A percentile compares a stretch with the other conserved stretches of the same genome.
phyloP scores from a whole-genome alignment of 2,888 invertebrate species.

The Lasius fuliginosus region DNA sequence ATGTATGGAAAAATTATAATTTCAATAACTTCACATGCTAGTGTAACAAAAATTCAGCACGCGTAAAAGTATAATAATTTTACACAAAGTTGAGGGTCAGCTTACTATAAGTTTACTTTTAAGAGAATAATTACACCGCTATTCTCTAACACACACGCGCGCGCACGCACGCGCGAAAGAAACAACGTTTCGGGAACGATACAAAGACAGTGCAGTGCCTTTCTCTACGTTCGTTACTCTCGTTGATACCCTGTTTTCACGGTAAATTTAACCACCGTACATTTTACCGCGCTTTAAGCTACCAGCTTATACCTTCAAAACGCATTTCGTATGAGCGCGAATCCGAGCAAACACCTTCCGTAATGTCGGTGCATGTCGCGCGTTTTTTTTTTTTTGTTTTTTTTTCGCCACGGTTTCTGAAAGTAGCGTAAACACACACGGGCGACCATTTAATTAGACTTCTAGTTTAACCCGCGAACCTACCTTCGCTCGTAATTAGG shows the following conservation, averaged over 20 bases:
- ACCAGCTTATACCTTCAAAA: conserved; percentile 27
- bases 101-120: conserved; percentile 1
- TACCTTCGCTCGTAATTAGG: conserved; percentile 73
- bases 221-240: neutral
- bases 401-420: neutral
- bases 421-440: conserved; percentile 57
- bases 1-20: neutral
- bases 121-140: conserved; percentile 4
- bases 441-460: conserved; percentile 72
- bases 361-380: conserved; percentile 5
- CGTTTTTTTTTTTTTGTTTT: neutral
- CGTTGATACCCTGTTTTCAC: conserved; percentile 10
- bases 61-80: conserved; percentile 2
- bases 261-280: conserved; percentile 38
- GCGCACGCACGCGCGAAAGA: neutral
- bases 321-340: conserved; percentile 16
- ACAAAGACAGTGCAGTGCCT: too few relatives aligned
- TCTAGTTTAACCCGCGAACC: conserved; percentile 61
- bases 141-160: neutral
- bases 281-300: conserved; percentile 40
- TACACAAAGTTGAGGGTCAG: neutral
- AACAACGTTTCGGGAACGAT: neutral
- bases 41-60: neutral
- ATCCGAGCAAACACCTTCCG: conserved; percentile 1
- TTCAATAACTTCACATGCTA: conserved; percentile 1